These are phyloP conservation scores for Etheostoma spectabile DNA, from an alignment of 2,113 vertebrate species.

Conservation along the genomic window DNA sequence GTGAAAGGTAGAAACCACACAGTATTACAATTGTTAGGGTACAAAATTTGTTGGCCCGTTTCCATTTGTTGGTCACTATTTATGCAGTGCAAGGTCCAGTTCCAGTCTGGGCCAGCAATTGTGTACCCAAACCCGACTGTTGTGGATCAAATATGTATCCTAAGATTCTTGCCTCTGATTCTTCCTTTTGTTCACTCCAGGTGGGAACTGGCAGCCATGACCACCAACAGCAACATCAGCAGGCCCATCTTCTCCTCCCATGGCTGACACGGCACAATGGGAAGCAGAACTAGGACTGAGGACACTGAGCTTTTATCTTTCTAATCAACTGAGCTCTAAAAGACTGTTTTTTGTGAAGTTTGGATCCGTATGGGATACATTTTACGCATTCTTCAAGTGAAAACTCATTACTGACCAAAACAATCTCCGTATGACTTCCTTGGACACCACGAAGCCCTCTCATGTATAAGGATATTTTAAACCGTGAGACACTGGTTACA, in stretches of 20 bases:
- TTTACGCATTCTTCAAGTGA: slow-evolving; percentile 53
- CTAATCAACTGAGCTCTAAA: slow-evolving; percentile 16
- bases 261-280: slow-evolving; percentile 79
- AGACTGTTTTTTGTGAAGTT: slow-evolving; percentile 56
- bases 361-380: slow-evolving; percentile 43
- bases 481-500: slow-evolving; percentile 21
- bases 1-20: neutral
- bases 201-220: slow-evolving; percentile 99
- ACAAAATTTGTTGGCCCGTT: neutral
- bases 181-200: slow-evolving; percentile 75
- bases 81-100: neutral
- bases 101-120: neutral
- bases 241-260: slow-evolving; percentile 97
- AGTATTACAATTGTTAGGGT: neutral
- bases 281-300: slow-evolving; percentile 43
- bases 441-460: slow-evolving; percentile 25
- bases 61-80: neutral
- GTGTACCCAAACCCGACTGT: neutral
- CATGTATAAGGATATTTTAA: slow-evolving; percentile 46
- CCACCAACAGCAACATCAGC: slow-evolving; percentile 99
- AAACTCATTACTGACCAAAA: slow-evolving; percentile 61
- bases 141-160: neutral
- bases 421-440: slow-evolving; percentile 39
- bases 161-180: neutral
- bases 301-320: slow-evolving; percentile 54